phyloP scores from a whole-genome alignment of 2,888 invertebrate genomes.

The Encarsia formosa region DNA sequence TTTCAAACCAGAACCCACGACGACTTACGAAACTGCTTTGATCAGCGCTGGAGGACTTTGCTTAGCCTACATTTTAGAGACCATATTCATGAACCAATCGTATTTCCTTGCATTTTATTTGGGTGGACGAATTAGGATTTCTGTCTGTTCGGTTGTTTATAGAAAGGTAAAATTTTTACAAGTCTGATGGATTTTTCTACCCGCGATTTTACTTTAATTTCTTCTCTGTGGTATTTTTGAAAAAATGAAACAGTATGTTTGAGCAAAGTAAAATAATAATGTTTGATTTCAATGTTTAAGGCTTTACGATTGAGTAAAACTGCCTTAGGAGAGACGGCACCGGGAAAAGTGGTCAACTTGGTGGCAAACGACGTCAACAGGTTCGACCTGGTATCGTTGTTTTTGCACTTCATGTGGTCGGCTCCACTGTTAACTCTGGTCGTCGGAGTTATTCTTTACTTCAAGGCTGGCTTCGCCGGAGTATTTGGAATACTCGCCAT shows the following conservation, averaged over 20 bases:
- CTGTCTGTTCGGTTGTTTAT: constrained; percentile 78
- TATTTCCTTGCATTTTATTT: constrained; percentile 67
- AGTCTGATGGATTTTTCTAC: not conserved
- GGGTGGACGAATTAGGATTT: constrained; percentile 77
- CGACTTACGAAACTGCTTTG: constrained; percentile 38
- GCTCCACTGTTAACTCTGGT: constrained; percentile 68
- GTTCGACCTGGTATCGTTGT: constrained; percentile 84
- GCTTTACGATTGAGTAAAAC: constrained; percentile 39
- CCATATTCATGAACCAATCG: constrained; percentile 63
- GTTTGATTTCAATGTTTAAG: constrained; percentile 11
- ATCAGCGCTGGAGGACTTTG: constrained; percentile 44
- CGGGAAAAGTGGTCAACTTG: constrained; percentile 52
- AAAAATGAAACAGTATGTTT: too few species aligned
- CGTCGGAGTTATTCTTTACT: constrained; percentile 75
- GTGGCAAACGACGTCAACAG: constrained; percentile 89
- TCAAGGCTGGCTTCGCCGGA: constrained; percentile 65
- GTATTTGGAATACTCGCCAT: constrained; percentile 80
- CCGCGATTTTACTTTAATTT: not conserved
- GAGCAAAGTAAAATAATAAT: not conserved
- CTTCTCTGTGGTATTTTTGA: constrained; percentile 48
- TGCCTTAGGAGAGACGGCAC: constrained; percentile 75
- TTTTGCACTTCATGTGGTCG: constrained; percentile 87
- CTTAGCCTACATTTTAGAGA: constrained; percentile 48
- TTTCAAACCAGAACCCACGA: constrained; percentile 49
- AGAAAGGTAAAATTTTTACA: constrained; percentile 69